phyloP scores from a whole-genome alignment of 23 tunicate species.

The Halocynthia aurantium region DNA sequence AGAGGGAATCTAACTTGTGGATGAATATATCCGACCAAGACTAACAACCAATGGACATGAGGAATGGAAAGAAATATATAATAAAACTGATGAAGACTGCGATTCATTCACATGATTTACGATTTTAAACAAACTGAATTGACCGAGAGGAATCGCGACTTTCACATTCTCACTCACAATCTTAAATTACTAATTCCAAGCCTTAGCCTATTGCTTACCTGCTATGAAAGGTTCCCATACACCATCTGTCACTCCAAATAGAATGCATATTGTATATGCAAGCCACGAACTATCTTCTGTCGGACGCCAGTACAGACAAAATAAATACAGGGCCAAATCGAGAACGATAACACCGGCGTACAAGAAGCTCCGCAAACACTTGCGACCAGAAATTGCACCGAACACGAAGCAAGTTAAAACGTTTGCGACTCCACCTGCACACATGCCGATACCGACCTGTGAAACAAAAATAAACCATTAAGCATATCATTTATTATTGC shows the following conservation, averaged over 20 bases:
- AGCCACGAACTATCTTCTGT: conserved; percentile 9
- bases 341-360: conserved; percentile 5
- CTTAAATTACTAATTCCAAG: too few species aligned
- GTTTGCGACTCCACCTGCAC: conserved; percentile 5
- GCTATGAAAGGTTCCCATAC: conserved; percentile 11
- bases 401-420: conserved; percentile 10
- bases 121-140: too few species aligned
- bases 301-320: conserved; percentile 41
- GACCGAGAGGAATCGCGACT: too few species aligned
- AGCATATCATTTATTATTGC: background rate
- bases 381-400: background rate
- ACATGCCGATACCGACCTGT: conserved; percentile 39
- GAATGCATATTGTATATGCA: conserved; percentile 12
- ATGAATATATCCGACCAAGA: too few species aligned
- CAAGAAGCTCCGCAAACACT: conserved; percentile 8
- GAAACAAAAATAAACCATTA: background rate
- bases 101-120: too few species aligned
- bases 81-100: too few species aligned
- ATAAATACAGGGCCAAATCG: conserved; percentile 9
- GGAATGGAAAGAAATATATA: too few species aligned
- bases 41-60: too few species aligned
- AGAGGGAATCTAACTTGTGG: too few species aligned
- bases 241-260: conserved; percentile 34
- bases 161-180: background rate
- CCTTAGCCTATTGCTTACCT: background rate